Conservation (phyloP, 2,888 invertebrate species). For the Zonitis immaculata region DNA sequence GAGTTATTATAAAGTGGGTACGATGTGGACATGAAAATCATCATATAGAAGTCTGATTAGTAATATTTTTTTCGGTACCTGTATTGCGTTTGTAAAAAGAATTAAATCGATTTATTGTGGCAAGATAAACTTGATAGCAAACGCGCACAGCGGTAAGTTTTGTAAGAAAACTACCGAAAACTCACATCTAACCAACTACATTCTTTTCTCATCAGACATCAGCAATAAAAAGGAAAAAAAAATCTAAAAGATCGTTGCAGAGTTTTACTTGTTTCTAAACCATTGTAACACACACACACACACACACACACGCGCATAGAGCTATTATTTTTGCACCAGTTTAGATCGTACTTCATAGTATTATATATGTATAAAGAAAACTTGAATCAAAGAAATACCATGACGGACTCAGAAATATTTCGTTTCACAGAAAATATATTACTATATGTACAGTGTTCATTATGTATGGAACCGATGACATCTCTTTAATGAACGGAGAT, state of each 20-base stretch:
- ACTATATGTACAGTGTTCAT: no score
- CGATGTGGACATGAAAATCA: no score
- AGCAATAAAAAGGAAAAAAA: conserved; percentile 22
- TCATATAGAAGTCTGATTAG: not conserved
- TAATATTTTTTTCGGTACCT: no score
- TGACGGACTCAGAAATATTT: not conserved
- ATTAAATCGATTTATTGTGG: conserved; percentile 6
- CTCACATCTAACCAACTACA: conserved; percentile 27
- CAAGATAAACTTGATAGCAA: conserved; percentile 13
- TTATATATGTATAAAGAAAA: not conserved
- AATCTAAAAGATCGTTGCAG: conserved; percentile 5
- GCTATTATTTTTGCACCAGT: conserved; percentile 14
- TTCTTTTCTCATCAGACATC: conserved; percentile 31
- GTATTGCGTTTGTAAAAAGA: conserved; percentile 1
- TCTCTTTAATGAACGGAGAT: no score
- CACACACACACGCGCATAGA: no score
- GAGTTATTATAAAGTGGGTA: no score
- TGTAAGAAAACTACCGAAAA: conserved; percentile 17
- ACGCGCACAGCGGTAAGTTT: conserved; percentile 11
- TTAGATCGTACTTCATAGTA: conserved; percentile 4
- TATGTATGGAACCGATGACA: no score
- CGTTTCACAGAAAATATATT: no score
- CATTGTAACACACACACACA: conserved; percentile 6
- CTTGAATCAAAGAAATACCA: conserved; percentile 1
- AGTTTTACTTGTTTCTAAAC: conserved; percentile 11